Base-by-base conservation (phyloP, 1,140 invertebrate genomes). In the Diachasmimorpha longicaudata region DNA sequence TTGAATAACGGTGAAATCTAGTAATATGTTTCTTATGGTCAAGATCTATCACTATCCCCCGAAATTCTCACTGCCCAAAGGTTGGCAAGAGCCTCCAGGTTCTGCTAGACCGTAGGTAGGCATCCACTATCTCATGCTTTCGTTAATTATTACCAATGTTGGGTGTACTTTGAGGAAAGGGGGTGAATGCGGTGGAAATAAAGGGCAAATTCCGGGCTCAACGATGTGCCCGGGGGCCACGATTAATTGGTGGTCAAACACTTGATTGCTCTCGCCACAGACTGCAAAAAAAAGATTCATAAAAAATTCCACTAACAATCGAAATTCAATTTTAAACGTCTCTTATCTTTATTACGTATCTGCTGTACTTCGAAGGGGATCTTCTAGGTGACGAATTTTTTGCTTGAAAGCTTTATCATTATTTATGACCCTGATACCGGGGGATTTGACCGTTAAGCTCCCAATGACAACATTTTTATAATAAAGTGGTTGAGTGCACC, bases 121-220 rank as follows among this genome's bases (percentile, higher is more conserved):
- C 31, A 16, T n/a, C 70, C 9, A 67, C 55, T 70, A 78, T 78
- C 77, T 75, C 70, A 74, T 42, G 44, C 37, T 25, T 52, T 73
- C 77, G 68, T 78, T 78, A 75, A 75, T 75, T 75, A 78, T 78
- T 78, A 39, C 39, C 48, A 19, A 72, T 70, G 69, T 72, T 68
- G 63, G 77, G 67, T 70, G 73, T 55, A 68, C 44, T 68, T 52
- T 42, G 31, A 16, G 46, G 31, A 70, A 70, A 71, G 21, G 23
- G 37, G 58, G 39, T 37, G 16, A 39, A 9, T 48, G 48, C 2
- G 25, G 16, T 44, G 23, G 55, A 68, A 70, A 69, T 21, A 68
- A 42, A 58, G 52, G 48, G 37, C 44, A 70, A 37, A 77, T 75
- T 31, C 58, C 10, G 58, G 23, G 58, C 68, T 77, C 76, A 74